Percentiles rank a stretch among this genome's conserved stretches.
Conservation (phyloP, 2,797 vertebrate genomes). For the Nyctalus aviator region DNA sequence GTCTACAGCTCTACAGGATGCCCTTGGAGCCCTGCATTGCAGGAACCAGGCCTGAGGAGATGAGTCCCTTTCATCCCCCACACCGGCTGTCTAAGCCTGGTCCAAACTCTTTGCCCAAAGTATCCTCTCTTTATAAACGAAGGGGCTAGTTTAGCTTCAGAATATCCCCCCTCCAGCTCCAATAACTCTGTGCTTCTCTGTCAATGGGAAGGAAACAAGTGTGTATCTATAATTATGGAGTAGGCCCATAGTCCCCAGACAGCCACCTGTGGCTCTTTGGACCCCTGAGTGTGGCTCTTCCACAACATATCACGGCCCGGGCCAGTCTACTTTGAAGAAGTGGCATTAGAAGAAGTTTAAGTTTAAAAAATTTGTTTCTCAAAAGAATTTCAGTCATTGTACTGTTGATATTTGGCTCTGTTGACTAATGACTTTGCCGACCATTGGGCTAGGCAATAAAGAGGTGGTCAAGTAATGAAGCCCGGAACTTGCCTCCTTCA, state of each 20-base stretch:
- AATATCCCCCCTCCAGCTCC: neutral
- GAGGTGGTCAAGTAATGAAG: neutral
- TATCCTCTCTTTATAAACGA: slow-evolving; percentile 47
- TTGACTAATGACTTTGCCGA: too few relatives aligned
- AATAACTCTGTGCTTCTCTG: slow-evolving; percentile 6
- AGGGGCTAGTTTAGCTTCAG: neutral
- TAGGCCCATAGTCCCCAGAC: neutral
- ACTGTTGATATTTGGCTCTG: too few relatives aligned
- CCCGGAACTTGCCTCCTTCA: neutral
- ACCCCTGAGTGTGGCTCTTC: too few relatives aligned
- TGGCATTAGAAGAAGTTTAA: too few relatives aligned
- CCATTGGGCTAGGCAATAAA: neutral
- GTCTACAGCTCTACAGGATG: neutral
- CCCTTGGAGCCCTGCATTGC: neutral
- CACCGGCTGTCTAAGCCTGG: neutral
- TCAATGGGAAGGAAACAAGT: slow-evolving; percentile 33
- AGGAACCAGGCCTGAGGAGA: neutral
- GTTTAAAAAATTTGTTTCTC: too few relatives aligned
- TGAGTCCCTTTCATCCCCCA: neutral
- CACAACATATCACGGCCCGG: too few relatives aligned
- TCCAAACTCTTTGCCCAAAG: neutral
- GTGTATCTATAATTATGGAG: neutral
- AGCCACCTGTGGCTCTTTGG: too few relatives aligned
- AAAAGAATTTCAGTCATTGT: too few relatives aligned
- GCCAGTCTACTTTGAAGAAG: too few relatives aligned